phyloP scores from a whole-genome alignment of 1,140 invertebrate species.

The Drosophila melanogaster region DNA sequence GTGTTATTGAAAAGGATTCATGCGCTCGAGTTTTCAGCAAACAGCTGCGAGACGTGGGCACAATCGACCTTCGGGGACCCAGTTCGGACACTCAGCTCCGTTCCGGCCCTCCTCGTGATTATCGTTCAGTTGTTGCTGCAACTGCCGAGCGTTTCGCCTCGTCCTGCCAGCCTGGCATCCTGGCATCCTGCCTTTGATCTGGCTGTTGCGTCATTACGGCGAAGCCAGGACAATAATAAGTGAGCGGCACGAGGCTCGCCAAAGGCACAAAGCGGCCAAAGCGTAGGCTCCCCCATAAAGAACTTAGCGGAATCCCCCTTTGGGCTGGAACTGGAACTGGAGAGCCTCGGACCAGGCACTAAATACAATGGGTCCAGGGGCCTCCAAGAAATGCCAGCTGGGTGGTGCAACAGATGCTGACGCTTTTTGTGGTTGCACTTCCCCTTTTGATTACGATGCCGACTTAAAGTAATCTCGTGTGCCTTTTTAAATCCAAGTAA shows the following conservation, averaged over 20 bases:
- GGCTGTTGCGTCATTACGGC: constrained; percentile 55
- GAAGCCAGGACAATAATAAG: constrained; percentile 59
- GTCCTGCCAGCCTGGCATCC: not conserved
- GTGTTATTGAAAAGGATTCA: constrained; percentile 68
- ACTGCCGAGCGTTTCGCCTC: constrained; percentile 42
- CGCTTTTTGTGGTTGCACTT: constrained; percentile 36
- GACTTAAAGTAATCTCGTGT: constrained; percentile 41
- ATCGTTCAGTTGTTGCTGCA: constrained; percentile 57
- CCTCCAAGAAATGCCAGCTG: constrained; percentile 59
- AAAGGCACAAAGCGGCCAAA: constrained; percentile 65
- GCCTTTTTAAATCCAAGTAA: constrained; percentile 21
- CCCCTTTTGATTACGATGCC: not conserved
- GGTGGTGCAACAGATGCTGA: constrained; percentile 63
- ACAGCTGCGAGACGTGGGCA: constrained; percentile 43
- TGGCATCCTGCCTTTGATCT: constrained; percentile 69
- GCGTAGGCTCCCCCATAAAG: constrained; percentile 45
- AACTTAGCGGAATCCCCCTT: constrained; percentile 44
- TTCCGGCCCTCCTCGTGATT: constrained; percentile 48
- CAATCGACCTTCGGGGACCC: constrained; percentile 69
- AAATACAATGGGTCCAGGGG: constrained; percentile 62
- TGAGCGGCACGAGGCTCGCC: constrained; percentile 41
- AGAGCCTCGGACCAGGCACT: constrained; percentile 59
- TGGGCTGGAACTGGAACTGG: constrained; percentile 13
- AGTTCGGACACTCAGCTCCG: constrained; percentile 9
- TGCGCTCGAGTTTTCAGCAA: constrained; percentile 54